Base-by-base conservation (phyloP, 2,888 invertebrate species). In the Rugalucina vietnamica region DNA sequence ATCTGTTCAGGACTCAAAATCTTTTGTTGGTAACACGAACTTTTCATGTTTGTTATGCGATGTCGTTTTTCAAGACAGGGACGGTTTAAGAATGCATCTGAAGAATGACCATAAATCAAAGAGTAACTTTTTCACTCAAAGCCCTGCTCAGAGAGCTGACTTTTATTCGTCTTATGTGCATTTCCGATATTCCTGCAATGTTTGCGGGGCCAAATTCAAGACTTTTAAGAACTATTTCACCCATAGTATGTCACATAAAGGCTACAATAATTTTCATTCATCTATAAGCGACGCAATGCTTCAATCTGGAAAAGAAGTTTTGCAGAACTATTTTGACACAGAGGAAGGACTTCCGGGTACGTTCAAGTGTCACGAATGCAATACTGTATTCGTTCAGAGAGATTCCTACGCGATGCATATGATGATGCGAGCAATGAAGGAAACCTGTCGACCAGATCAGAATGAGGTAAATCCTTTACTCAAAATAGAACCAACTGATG, bases 391-490 rank as follows among this genome's bases (percentile, higher is more conserved):
- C 86, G 87, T 92, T 14, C 94, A 93, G 80, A 86, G 95, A 34
- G 95, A 95, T 88, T 90, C 94, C 0, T 94, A 95, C 86, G 95
- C 95, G 37, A 95, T 95, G 95, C 95, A 95, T 88, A 94, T 94
- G 93, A 92, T 95, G 92, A 91, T 94, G 89, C 87, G 94, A 12
- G 94, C 94, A 24, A 94, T 94, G 88, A 93, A 93, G 76, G 94
- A 94, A 82, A 90, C 90, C 3, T 93, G 92, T 73, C 88, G 90
- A 65, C 43, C 79, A 24, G 74, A 29, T 70, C 4, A 27, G 27
- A 4, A 5, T 27, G 29, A 57, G 1, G 10, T 57, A 4, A 27
- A 57, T 27, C 8, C 57, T 27, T 8, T 29, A 57, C 10, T 14
- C 3, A 57, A 57, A 57, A 5, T 27, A 2, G 57, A 57, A 57